Evolutionary conservation across 2,888 invertebrate genomes (phyloP).

Genomic region (Serrognathus titanus): DNA sequence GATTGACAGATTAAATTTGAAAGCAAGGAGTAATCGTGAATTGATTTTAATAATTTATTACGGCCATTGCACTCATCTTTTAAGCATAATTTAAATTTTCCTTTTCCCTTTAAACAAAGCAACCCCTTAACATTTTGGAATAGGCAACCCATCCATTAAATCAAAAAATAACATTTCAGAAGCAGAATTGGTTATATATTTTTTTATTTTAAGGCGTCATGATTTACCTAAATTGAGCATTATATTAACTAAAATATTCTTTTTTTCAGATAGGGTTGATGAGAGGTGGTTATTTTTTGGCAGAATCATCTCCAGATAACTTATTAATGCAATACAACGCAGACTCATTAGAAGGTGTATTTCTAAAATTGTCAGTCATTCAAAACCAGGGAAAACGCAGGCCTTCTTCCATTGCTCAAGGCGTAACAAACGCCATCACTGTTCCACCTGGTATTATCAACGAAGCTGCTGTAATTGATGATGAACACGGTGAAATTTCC

Average conservation of each 20-base stretch:
- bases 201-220: too few relatives aligned
- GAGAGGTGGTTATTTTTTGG: constrained; percentile 80
- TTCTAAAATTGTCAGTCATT: constrained; percentile 72
- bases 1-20: too few relatives aligned
- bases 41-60: too few relatives aligned
- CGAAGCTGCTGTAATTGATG: constrained; percentile 63
- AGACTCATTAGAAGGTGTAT: constrained; percentile 76
- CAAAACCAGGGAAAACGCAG: constrained; percentile 80
- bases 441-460: constrained; percentile 63
- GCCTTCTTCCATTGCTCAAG: constrained; percentile 75
- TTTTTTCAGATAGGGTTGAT: constrained; percentile 70
- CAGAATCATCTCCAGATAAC: constrained; percentile 74
- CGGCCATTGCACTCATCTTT: too few relatives aligned
- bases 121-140: too few relatives aligned
- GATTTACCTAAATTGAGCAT: too few relatives aligned
- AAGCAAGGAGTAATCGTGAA: too few relatives aligned
- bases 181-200: too few relatives aligned
- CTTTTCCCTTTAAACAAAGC: too few relatives aligned
- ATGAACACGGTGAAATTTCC: constrained; percentile 72
- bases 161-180: too few relatives aligned
- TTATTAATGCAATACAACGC: constrained; percentile 69
- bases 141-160: too few relatives aligned
- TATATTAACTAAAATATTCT: neutral
- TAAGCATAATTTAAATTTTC: too few relatives aligned
- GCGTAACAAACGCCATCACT: constrained; percentile 66